Evolutionary conservation across 2,113 vertebrate species (phyloP).

Genomic region (Engraulis encrasicolus): DNA sequence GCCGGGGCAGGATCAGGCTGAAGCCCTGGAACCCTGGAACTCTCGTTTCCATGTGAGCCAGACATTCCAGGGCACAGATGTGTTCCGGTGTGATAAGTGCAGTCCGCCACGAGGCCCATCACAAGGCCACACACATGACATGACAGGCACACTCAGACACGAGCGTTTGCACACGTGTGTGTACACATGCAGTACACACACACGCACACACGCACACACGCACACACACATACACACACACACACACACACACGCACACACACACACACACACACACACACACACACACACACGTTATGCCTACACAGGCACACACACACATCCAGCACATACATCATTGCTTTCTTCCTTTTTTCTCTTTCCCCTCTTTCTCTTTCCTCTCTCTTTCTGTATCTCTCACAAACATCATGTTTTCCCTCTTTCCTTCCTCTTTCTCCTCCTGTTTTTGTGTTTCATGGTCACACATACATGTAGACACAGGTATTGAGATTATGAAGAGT

Average conservation of each 20-base stretch:
- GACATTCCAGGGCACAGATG: conserved; percentile 64
- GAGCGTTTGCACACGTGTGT: too few species aligned
- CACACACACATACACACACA: not conserved
- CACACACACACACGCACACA: not conserved
- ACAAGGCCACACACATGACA: not conserved
- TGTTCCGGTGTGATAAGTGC: conserved; percentile 68
- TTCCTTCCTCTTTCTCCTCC: too few species aligned
- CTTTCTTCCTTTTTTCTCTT: too few species aligned
- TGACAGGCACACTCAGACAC: conserved; percentile 1
- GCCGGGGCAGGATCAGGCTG: conserved; percentile 50
- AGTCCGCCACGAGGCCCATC: conserved; percentile 55
- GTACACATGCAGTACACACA: too few species aligned
- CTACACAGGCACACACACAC: not conserved
- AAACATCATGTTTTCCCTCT: too few species aligned
- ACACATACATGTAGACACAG: too few species aligned
- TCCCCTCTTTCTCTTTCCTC: too few species aligned
- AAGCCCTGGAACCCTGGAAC: too few species aligned
- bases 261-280: not conserved
- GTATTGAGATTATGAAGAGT: not conserved
- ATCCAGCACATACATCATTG: not conserved
- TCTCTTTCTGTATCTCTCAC: too few species aligned
- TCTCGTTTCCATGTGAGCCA: conserved; percentile 63
- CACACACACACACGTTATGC: not conserved
- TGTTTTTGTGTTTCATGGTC: too few species aligned
- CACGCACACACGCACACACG: not conserved